Evolutionary conservation across 2,888 invertebrate genomes (phyloP).

Genomic region (Dasypolia templi): DNA sequence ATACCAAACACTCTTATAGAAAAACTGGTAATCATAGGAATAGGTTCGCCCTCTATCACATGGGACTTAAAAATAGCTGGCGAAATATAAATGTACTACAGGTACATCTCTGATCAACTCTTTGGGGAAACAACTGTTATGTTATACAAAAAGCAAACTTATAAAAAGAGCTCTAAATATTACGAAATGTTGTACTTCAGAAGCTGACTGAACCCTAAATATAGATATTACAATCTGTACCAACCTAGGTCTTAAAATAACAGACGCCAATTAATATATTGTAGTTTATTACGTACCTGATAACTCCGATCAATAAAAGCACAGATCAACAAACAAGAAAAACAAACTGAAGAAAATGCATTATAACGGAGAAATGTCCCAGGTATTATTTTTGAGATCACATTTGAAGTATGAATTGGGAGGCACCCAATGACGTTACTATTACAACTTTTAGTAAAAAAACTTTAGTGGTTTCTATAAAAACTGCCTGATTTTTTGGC

Average conservation of each 20-base stretch:
- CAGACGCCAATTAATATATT: slow-evolving; percentile 12
- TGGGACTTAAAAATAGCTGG: background rate
- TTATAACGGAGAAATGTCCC: no score
- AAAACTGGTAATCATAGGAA: no score
- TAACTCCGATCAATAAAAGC: slow-evolving; percentile 27
- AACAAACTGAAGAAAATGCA: slow-evolving; percentile 33
- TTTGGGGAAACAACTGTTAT: background rate
- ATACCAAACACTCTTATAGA: no score
- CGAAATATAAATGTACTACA: background rate
- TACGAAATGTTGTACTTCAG: background rate
- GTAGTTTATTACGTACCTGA: slow-evolving; percentile 18
- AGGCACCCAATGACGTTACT: slow-evolving; percentile 39
- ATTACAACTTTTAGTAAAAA: slow-evolving; percentile 48
- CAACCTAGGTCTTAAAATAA: background rate
- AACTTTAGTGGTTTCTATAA: slow-evolving; percentile 50
- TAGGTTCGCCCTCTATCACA: background rate
- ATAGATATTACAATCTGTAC: background rate
- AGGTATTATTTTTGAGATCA: slow-evolving; percentile 35
- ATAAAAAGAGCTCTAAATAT: background rate
- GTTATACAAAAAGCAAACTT: background rate
- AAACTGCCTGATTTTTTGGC: slow-evolving; percentile 40
- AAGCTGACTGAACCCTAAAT: background rate
- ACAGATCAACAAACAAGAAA: slow-evolving; percentile 23
- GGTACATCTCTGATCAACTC: background rate
- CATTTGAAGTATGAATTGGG: slow-evolving; percentile 41